These are phyloP conservation scores for Caretta caretta DNA, from an alignment of 2,113 vertebrate species.

Conservation along the genomic window DNA sequence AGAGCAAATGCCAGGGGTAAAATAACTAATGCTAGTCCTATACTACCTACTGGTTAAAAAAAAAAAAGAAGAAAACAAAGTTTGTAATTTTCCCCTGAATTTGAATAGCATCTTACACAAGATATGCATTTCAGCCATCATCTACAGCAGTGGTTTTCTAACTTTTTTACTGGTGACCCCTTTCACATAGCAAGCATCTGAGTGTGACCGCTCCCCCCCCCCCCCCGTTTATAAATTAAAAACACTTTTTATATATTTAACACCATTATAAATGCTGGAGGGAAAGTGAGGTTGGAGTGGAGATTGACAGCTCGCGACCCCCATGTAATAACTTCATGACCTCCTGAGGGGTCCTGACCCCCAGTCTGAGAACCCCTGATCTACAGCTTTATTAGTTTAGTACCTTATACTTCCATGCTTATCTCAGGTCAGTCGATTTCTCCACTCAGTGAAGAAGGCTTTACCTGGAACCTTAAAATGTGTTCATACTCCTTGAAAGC, in stretches of 20 bases:
- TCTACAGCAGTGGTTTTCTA: neutral
- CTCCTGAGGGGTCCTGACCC: no score
- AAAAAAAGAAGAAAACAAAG: slow-evolving; percentile 87
- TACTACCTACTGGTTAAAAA: slow-evolving; percentile 88
- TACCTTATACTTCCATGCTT: neutral
- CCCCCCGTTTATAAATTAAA: no score
- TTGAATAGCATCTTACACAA: slow-evolving; percentile 10
- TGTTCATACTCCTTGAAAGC: neutral
- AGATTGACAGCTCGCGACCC: no score
- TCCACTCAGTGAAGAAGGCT: neutral
- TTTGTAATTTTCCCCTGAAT: slow-evolving; percentile 5
- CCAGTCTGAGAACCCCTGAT: neutral
- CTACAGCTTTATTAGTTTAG: no score
- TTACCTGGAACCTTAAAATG: neutral
- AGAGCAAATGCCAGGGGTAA: slow-evolving; percentile 94
- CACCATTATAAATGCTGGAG: no score
- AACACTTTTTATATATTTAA: no score
- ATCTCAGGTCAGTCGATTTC: neutral
- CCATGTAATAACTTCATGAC: no score
- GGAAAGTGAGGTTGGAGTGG: no score
- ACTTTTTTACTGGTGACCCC: no score
- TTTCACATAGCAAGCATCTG: no score
- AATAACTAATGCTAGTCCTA: slow-evolving; percentile 88
- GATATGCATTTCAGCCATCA: slow-evolving; percentile 4
- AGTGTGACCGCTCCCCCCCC: no score